Evolutionary conservation across 2,888 invertebrate species (phyloP), one percentile per base, ranked within the genome.

Genomic region (Lithophane semibrunnea): DNA sequence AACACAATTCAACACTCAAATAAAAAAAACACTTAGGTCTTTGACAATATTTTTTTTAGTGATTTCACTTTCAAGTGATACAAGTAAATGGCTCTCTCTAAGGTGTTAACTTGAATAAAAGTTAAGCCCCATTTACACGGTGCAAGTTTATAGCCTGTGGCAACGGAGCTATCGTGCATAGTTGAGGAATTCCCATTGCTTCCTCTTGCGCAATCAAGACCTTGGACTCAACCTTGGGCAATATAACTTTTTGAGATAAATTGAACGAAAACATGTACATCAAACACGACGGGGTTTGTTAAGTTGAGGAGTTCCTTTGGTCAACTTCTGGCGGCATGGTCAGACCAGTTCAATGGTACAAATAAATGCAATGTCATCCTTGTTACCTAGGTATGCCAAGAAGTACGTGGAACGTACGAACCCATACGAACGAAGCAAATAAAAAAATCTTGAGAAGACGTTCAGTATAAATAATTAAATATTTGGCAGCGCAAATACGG

Each of bases 1-100:
- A 49, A 82, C 58, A 65, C 44, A 56, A 21, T 52, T 54, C 13
- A 52, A 60, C 21, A 81, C 44, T 75, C 24, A 65, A 61, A 82
- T 13, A 42, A 54, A 44, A 8, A 42, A 44, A 61, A 24, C 3
- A 24, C 13, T 16, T n/a, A 24, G 13, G 18, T 54, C 13, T 24
- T 54, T n/a, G 8, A 44, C 21, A 42, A 54, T 76, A 47, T 37
- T 13, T 10, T 54, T 80, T 63, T 44, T 63, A 21, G 44, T 71
- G 52, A 9, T 73, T 54, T 60, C 21, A 37, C 42, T 63, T 42
- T 74, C 49, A 29, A 74, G 8, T n/a, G 12, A 61, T 24, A 71
- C 37, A 70, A 3, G 21, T 54, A 54, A 47, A 37, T 54, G 44
- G 16, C 7, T n/a, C 49, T 47, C 49, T 58, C 18, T 29, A 37